Evolutionary conservation across 2,113 vertebrate species (phyloP).

Genomic region (Rynchops niger): DNA sequence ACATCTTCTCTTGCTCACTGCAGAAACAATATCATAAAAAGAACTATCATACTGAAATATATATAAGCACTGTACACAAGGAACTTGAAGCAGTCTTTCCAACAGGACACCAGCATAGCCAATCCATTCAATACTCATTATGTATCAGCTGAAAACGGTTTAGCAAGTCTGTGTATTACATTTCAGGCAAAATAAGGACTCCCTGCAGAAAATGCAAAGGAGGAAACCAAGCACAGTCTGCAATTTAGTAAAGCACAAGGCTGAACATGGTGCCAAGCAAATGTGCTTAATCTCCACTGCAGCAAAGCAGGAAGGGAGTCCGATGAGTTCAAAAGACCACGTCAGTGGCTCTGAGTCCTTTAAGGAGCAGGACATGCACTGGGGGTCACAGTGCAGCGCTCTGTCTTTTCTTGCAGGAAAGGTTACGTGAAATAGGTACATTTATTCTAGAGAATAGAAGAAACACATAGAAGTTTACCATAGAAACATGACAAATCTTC

Average conservation of each 20-base stretch:
- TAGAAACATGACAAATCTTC: background rate
- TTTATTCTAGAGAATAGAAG: background rate
- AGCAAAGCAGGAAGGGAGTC: background rate
- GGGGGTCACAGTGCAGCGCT: background rate
- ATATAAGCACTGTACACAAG: background rate
- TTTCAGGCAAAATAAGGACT: background rate
- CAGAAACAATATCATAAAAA: background rate
- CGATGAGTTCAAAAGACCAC: background rate
- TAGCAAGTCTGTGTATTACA: background rate
- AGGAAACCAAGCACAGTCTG: background rate
- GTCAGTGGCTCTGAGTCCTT: background rate
- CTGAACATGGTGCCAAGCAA: background rate
- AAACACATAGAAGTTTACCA: background rate
- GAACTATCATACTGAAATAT: background rate
- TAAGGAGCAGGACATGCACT: background rate
- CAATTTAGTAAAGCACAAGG: fast-evolving
- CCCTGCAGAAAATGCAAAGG: background rate
- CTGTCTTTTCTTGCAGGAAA: background rate
- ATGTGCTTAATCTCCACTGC: background rate
- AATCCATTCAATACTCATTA: background rate
- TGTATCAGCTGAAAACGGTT: background rate
- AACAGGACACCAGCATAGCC: background rate
- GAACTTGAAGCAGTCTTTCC: background rate
- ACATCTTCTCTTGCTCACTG: background rate
- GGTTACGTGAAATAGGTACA: background rate